Evolutionary conservation across 2,888 invertebrate genomes (phyloP).

Genomic region (Caenorhabditis wallacei): DNA sequence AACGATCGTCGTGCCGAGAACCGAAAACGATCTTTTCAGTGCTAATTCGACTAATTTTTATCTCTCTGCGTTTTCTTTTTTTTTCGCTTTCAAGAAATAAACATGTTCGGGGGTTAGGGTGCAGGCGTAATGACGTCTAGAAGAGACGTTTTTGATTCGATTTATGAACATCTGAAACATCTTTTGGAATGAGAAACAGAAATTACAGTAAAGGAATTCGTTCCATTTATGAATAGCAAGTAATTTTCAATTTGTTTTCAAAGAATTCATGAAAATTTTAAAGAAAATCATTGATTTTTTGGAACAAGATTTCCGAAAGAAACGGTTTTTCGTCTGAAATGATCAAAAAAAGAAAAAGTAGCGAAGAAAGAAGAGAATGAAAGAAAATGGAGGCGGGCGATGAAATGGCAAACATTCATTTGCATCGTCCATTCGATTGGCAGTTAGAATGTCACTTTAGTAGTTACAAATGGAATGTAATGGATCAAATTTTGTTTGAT

Average conservation of each 20-base stretch:
- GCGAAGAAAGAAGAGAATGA: not conserved
- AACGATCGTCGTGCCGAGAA: constrained; percentile 55
- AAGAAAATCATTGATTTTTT: too few relatives aligned
- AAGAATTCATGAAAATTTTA: too few relatives aligned
- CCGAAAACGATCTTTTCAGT: constrained; percentile 46
- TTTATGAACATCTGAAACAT: constrained; percentile 15
- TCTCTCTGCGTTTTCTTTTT: constrained; percentile 14
- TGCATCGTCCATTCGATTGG: constrained; percentile 47
- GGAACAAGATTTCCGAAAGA: not conserved
- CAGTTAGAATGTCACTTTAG: constrained; percentile 50
- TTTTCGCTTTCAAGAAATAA: constrained; percentile 17
- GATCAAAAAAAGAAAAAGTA: constrained; percentile 35
- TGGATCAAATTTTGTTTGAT: constrained; percentile 21
- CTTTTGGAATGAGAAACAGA: too few relatives aligned
- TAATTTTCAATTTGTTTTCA: too few relatives aligned
- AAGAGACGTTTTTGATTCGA: constrained; percentile 1
- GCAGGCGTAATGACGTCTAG: constrained; percentile 1
- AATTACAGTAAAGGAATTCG: too few relatives aligned
- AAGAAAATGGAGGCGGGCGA: constrained; percentile 10
- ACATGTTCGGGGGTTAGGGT: constrained; percentile 42
- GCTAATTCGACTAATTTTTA: constrained; percentile 37
- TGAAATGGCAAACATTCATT: constrained; percentile 28
- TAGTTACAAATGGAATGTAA: constrained; percentile 56
- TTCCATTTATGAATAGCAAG: too few relatives aligned
- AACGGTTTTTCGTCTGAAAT: constrained; percentile 45